These are phyloP conservation scores for Mormyrus iriodes DNA, from an alignment of 2,113 vertebrate species.

Conservation along the genomic window DNA sequence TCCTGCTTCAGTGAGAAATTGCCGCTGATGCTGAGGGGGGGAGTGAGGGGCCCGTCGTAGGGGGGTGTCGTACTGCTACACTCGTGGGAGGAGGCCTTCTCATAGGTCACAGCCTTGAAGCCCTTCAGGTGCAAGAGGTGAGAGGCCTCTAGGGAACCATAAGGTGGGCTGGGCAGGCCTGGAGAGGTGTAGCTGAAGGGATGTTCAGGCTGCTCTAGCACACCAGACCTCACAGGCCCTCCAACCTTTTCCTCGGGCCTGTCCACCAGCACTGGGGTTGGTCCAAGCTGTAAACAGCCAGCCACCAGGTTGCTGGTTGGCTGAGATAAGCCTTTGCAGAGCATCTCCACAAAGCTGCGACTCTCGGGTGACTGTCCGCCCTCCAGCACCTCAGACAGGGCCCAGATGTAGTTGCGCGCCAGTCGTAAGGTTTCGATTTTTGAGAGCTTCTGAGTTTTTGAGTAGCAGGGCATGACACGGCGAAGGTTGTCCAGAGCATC, in stretches of 20 bases:
- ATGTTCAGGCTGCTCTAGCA: conserved; percentile 51
- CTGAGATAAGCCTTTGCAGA: conserved; percentile 96
- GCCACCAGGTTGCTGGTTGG: conserved; percentile 95
- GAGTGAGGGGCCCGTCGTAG: conserved; percentile 87
- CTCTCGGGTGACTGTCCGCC: conserved; percentile 81
- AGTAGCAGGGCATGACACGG: conserved; percentile 94
- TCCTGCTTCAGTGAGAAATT: conserved; percentile 93
- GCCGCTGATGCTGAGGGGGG: conserved; percentile 85
- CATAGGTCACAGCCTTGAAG: conserved; percentile 74
- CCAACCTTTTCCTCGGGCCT: conserved; percentile 77
- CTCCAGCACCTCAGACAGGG: conserved; percentile 89
- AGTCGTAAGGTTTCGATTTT: conserved; percentile 92
- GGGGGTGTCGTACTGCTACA: conserved; percentile 72
- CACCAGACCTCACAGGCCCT: conserved; percentile 46
- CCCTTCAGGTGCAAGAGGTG: conserved; percentile 85
- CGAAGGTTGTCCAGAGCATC: conserved; percentile 87
- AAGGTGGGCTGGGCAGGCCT: conserved; percentile 89
- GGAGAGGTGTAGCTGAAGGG: conserved; percentile 80
- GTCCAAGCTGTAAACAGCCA: conserved; percentile 83
- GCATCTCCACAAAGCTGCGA: conserved; percentile 86
- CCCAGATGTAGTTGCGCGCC: conserved; percentile 96
- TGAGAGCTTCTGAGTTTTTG: conserved; percentile 93
- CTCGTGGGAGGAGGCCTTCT: conserved; percentile 71
- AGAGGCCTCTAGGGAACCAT: conserved; percentile 80
- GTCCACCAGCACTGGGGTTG: conserved; percentile 63